Conservation (phyloP, 2,888 invertebrate genomes). For the Malthinus flaveolus region DNA sequence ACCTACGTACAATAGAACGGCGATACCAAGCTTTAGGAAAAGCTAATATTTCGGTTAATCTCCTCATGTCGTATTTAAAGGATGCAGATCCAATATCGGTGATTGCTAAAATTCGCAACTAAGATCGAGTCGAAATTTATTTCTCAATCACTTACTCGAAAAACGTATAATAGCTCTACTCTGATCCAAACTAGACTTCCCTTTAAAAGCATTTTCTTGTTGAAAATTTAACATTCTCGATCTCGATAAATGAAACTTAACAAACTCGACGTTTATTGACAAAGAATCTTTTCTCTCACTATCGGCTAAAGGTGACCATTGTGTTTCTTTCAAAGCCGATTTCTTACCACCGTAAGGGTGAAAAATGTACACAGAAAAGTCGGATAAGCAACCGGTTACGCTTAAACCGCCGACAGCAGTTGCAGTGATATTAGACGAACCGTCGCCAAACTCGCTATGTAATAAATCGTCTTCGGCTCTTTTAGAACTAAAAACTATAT, state of each 20-base stretch:
- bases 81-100: slow-evolving; percentile 94
- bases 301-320: slow-evolving; percentile 85
- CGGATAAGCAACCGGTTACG: slow-evolving; percentile 94
- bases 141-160: slow-evolving; percentile 67
- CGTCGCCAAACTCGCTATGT: slow-evolving; percentile 60
- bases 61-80: slow-evolving; percentile 98
- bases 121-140: neutral
- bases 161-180: slow-evolving; percentile 89
- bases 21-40: slow-evolving; percentile 99
- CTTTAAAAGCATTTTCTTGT: slow-evolving; percentile 56
- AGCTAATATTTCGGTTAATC: slow-evolving; percentile 93
- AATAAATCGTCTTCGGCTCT: slow-evolving; percentile 73
- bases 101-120: slow-evolving; percentile 64
- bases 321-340: slow-evolving; percentile 75
- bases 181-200: slow-evolving; percentile 59
- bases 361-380: slow-evolving; percentile 97
- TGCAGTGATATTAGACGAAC: slow-evolving; percentile 58
- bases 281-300: slow-evolving; percentile 93
- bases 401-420: slow-evolving; percentile 84
- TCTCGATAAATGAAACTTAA: slow-evolving; percentile 91
- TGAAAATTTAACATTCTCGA: slow-evolving; percentile 87
- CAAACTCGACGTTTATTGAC: slow-evolving; percentile 95
- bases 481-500: slow-evolving; percentile 95
- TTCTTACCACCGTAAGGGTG: slow-evolving; percentile 96
- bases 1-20: slow-evolving; percentile 85